Base-by-base conservation (phyloP, 2,888 invertebrate genomes). In the Eristalis arbustorum region DNA sequence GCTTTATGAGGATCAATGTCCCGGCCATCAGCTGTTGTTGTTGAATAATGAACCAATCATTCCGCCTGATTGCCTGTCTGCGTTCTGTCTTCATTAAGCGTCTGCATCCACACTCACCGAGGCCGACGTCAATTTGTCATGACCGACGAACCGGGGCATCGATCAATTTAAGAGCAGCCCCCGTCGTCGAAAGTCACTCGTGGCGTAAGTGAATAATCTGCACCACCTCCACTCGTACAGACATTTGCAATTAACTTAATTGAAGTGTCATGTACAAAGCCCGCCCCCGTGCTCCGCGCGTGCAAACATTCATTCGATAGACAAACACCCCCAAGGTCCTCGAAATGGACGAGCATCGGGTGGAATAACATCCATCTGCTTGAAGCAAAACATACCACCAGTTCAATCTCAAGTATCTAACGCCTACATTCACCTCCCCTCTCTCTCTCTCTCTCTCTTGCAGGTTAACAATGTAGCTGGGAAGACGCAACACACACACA, bases 401-500 rank as follows among this genome's bases (percentile, higher is more conserved):
- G 6, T 63, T 64, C 34, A 22, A 2, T 37, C 34, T 34, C 34
- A 62, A 31, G 10, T 62, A 6, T 31, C 31, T 31, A 62, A 62
- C 31, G 28, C 28, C 23, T 18, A 49, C 49, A 49, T n/a, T 40
- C 11, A 22, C n/a, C 18, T 23, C 18, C 18, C 25, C 25, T 25
- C 14, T 14, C 42, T 42, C 18, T 42, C 14, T 14, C 1, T 18
- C 28, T n/a, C 3, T 56, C 22, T 40, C 31, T 64, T 73, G 14
- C 63, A 73, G 73, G 64, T 63, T 68, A 76, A 68, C 67, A 75
- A 67, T 61, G 66, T 67, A 76, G 61, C n/a, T 25, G 18, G 56
- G 49, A 4, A 61, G 22, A 61, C 28, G 6, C n/a, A 34, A 37
- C 37, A 10, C n/a, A n/a, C 37, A 31, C 2, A 18, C n/a, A n/a